A percentile compares a stretch with the other conserved stretches of the same genome.
phyloP scores from a whole-genome alignment of 2,888 invertebrate species.

The Eristalis intricaria region DNA sequence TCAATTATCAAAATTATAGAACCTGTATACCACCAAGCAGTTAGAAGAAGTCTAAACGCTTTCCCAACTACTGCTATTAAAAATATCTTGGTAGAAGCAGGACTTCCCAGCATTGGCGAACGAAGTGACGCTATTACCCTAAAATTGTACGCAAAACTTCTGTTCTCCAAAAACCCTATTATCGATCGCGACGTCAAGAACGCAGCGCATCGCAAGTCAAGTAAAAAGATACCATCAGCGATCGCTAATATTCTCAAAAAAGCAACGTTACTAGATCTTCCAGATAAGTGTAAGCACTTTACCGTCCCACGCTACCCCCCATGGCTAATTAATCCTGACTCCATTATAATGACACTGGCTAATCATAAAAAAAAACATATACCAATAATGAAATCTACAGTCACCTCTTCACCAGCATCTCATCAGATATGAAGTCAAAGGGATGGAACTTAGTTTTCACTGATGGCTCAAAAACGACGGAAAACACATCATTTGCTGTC shows the following conservation, averaged over 20 bases:
- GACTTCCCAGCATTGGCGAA: constrained; percentile 1
- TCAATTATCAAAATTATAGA: not conserved
- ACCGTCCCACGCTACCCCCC: not conserved
- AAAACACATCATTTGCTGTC: constrained; percentile 18
- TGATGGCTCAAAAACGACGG: no score
- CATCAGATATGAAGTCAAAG: not conserved
- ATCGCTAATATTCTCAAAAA: not conserved
- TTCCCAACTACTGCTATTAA: not conserved
- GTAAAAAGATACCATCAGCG: constrained; percentile 4
- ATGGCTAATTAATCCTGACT: not conserved
- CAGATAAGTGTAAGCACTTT: not conserved
- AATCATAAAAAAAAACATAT: constrained; percentile 6
- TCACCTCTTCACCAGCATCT: not conserved
- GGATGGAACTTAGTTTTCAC: constrained; percentile 13
- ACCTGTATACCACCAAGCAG: not conserved
- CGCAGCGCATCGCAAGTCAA: constrained; percentile 15
- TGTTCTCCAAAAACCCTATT: no score
- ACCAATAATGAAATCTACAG: not conserved
- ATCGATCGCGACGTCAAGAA: not conserved
- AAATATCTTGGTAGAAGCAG: no score
- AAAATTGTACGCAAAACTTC: not conserved
- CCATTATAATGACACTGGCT: not conserved
- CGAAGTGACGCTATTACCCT: not conserved
- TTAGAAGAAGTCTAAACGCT: no score
- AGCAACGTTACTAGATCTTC: not conserved